These are phyloP conservation scores for Hemithea aestivaria DNA, from an alignment of 2,888 invertebrate genomes.

Conservation along the genomic window DNA sequence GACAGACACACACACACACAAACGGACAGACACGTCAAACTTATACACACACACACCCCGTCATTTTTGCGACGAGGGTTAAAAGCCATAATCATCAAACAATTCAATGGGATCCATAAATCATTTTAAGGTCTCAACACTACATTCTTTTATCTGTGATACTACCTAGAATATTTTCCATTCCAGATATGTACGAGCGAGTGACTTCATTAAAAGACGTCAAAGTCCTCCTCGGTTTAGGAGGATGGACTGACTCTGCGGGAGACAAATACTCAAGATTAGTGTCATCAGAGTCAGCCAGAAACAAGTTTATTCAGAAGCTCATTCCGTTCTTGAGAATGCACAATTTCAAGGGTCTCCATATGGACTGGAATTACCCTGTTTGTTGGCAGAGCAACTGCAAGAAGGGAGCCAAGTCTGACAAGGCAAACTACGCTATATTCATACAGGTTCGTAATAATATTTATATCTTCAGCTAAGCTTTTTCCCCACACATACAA, in stretches of 20 bases:
- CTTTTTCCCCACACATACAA: no score
- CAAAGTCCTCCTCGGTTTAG: constrained; percentile 88
- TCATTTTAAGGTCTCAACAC: no score
- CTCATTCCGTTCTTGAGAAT: constrained; percentile 84
- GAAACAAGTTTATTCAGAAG: constrained; percentile 85
- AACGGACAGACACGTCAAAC: no score
- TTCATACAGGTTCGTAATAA: constrained; percentile 83
- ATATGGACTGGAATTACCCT: constrained; percentile 97
- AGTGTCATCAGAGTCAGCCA: constrained; percentile 82
- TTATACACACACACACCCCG: no score
- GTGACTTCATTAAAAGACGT: constrained; percentile 83
- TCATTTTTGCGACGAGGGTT: no score
- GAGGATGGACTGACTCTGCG: constrained; percentile 97
- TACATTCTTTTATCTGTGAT: no score
- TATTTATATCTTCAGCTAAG: no score
- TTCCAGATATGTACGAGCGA: constrained; percentile 87
- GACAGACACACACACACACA: no score
- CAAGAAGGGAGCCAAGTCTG: constrained; percentile 87
- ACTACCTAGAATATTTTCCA: no score
- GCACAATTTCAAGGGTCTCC: constrained; percentile 91
- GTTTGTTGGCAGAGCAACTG: constrained; percentile 96
- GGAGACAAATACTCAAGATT: constrained; percentile 92
- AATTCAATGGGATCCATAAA: no score
- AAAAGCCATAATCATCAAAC: no score
- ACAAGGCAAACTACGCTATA: constrained; percentile 87